Percentiles rank a stretch among this genome's conserved stretches.
Evolutionary conservation across 2,113 vertebrate genomes (phyloP).

Genomic region (Tyrannus savana): DNA sequence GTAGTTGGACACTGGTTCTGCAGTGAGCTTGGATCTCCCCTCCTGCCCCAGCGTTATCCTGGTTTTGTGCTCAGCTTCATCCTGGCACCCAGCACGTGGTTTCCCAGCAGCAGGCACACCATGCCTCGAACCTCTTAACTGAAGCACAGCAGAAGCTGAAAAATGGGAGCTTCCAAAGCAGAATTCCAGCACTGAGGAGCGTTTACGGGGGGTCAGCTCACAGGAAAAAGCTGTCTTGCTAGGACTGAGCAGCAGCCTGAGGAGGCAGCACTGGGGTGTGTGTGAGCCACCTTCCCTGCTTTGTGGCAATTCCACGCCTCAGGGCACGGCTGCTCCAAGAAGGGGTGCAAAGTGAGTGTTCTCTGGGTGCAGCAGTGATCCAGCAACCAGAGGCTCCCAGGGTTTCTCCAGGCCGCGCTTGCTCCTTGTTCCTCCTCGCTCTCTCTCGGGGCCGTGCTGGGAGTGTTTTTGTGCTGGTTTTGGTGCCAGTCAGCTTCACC

Average conservation of each 20-base stretch:
- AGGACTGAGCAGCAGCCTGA: background rate
- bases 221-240: background rate
- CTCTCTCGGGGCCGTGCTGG: background rate
- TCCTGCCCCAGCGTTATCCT: background rate
- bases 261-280: background rate
- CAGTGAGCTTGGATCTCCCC: background rate
- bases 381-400: background rate
- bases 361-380: background rate
- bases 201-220: background rate
- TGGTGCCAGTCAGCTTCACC: conserved; percentile 27
- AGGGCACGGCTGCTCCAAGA: background rate
- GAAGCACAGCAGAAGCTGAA: background rate
- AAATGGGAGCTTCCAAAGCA: background rate
- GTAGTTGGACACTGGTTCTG: background rate
- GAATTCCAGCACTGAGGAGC: background rate
- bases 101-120: conserved; percentile 28
- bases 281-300: background rate
- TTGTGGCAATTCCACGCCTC: rapidly evolving
- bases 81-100: background rate
- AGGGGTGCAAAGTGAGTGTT: background rate
- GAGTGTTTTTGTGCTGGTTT: background rate
- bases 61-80: background rate
- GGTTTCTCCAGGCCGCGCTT: background rate
- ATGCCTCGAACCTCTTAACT: background rate
- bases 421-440: background rate